Evolutionary conservation across 2,888 invertebrate species (phyloP).

Genomic region (Troilus luridus): DNA sequence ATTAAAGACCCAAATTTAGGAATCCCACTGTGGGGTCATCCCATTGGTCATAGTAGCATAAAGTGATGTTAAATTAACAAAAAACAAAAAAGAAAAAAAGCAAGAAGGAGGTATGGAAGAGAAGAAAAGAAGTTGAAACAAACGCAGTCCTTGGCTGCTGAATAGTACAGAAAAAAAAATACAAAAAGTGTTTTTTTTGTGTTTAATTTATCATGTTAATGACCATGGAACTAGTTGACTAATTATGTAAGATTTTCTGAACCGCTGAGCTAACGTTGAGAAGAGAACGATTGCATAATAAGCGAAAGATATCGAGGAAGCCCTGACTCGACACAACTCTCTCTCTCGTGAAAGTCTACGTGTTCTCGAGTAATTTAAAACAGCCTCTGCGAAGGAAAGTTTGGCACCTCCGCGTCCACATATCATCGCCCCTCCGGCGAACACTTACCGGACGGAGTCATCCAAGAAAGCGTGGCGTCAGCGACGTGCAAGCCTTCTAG

Average conservation of each 20-base stretch:
- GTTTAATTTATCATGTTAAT: background rate
- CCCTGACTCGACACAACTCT: slow-evolving; percentile 12
- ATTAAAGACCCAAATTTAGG: no score
- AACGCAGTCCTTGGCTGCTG: no score
- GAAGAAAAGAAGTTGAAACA: no score
- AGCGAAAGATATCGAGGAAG: background rate
- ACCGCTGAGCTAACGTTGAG: background rate
- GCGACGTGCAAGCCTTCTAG: background rate
- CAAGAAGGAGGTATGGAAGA: no score
- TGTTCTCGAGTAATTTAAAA: background rate
- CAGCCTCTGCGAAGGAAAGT: background rate
- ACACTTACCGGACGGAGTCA: background rate
- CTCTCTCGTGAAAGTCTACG: background rate
- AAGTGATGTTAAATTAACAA: no score
- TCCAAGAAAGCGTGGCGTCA: slow-evolving; percentile 13
- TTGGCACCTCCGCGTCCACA: background rate
- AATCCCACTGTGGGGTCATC: no score
- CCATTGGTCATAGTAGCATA: no score
- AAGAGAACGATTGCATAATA: background rate
- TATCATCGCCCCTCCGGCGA: background rate
- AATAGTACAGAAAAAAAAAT: no score
- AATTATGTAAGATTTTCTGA: background rate
- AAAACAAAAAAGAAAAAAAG: no score
- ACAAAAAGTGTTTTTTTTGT: no score
- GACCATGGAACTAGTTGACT: background rate